Evolutionary conservation across 2,797 vertebrate species (phyloP), one percentile per base, ranked within the genome.

Genomic region (Scyliorhinus canicula): DNA sequence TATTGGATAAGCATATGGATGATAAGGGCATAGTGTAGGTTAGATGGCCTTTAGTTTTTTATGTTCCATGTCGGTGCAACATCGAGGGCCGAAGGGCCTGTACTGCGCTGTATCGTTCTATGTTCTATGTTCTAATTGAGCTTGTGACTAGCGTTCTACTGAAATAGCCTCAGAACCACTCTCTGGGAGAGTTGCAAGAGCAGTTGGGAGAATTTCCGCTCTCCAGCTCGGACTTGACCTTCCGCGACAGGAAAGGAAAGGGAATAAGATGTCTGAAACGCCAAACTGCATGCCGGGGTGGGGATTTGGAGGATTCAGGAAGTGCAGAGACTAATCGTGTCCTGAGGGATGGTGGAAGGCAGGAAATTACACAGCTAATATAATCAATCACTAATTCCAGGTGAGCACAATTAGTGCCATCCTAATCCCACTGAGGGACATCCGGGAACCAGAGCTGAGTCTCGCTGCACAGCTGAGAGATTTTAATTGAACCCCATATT

Each of bases 301-400:
- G 50, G 44, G 31, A 31, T 55, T 90, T 55, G 86, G 86, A 86
- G 50, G 50, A 88, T 52, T 88, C 85, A 50, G 85, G 65, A 94
- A 52, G 65, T 71, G 19, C 47, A 9, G 44, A 52, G 44, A 21
- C 7, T 94, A 74, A 94, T 74, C 67, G 47, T 71, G 12, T 50
- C 93, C 26, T 50, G 93, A 55, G 93, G 93, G 93, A 93, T 44
- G 0, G 28, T 5, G 93, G 31, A 8, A 74, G 47, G 67, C 65
- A 94, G 93, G 93, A 71, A n/a, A 74, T 74, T 47, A 74, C 44
- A 35, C 31, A 7, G 28, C 67, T 52, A 94, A 94, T 94, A 16
- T 74, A 31, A 94, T 94, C 93, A 35, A 55, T 94, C 93, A 71
- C 47, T 74, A 35, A 94, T 69, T 94, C 14, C 93, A 94, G 93